phyloP scores from a whole-genome alignment of 2,888 invertebrate species.

The Dicyrtomina minuta region DNA sequence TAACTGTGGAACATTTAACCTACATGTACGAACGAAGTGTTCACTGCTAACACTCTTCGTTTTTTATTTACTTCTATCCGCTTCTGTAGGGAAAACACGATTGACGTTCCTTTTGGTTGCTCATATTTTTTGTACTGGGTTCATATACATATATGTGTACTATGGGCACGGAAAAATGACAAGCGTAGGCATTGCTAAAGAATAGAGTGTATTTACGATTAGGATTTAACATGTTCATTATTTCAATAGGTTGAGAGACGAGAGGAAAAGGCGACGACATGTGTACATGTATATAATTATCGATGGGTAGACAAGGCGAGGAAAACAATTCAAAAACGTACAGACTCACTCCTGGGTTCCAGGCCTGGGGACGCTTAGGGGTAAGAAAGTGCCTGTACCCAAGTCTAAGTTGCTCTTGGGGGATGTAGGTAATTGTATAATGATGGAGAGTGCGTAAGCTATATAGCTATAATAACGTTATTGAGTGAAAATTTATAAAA shows the following conservation, averaged over 20 bases:
- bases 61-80: too few relatives aligned
- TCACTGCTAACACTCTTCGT: too few relatives aligned
- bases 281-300: constrained; percentile 31
- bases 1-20: too few relatives aligned
- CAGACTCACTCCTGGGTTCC: constrained; percentile 5
- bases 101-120: too few relatives aligned
- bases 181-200: background rate
- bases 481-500: too few relatives aligned
- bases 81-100: too few relatives aligned
- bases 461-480: too few relatives aligned
- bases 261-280: constrained; percentile 34
- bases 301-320: constrained; percentile 33
- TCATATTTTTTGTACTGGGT: too few relatives aligned
- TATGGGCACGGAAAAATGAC: too few relatives aligned
- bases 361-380: background rate
- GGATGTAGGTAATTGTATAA: background rate
- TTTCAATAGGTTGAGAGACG: constrained; percentile 18
- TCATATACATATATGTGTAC: too few relatives aligned
- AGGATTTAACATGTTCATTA: constrained; percentile 26
- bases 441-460: background rate
- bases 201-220: constrained; percentile 10
- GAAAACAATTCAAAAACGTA: constrained; percentile 10
- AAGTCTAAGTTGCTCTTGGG: background rate
- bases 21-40: too few relatives aligned
- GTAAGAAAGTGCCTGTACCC: background rate